These are phyloP conservation scores for Pollachius pollachius DNA, from an alignment of 2,113 vertebrate genomes.

Conservation along the genomic window DNA sequence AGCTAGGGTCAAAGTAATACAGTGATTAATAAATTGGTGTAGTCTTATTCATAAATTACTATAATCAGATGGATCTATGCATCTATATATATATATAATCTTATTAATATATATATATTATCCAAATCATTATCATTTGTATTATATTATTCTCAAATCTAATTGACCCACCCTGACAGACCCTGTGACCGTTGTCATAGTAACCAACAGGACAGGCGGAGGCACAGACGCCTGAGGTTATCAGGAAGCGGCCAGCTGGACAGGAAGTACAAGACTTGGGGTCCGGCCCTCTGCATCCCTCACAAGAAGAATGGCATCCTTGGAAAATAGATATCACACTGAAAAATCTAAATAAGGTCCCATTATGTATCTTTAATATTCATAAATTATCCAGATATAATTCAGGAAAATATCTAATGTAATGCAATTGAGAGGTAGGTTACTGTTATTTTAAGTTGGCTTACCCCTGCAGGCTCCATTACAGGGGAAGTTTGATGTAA, in stretches of 20 bases:
- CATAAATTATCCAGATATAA: neutral
- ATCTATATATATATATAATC: neutral
- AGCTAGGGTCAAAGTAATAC: too few relatives aligned
- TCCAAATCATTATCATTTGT: neutral
- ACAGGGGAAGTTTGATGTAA: too few relatives aligned
- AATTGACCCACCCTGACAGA: slow-evolving; percentile 79
- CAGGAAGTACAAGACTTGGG: slow-evolving; percentile 84
- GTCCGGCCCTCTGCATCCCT: slow-evolving; percentile 73
- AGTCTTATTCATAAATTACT: too few relatives aligned
- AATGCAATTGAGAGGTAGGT: neutral
- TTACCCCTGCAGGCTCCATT: too few relatives aligned
- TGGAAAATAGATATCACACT: slow-evolving; percentile 12
- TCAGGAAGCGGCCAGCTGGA: slow-evolving; percentile 60
- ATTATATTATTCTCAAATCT: neutral
- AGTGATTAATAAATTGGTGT: too few relatives aligned
- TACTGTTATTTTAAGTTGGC: neutral
- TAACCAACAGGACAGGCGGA: slow-evolving; percentile 76
- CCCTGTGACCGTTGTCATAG: slow-evolving; percentile 69
- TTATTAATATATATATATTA: neutral
- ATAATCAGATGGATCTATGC: too few relatives aligned
- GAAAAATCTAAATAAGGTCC: neutral
- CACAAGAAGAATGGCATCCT: slow-evolving; percentile 89
- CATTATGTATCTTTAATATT: neutral
- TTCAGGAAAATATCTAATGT: neutral
- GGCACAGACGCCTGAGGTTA: slow-evolving; percentile 75